These are phyloP conservation scores for Notodonta dromedarius DNA, from an alignment of 2,888 invertebrate genomes.

Conservation along the genomic window DNA sequence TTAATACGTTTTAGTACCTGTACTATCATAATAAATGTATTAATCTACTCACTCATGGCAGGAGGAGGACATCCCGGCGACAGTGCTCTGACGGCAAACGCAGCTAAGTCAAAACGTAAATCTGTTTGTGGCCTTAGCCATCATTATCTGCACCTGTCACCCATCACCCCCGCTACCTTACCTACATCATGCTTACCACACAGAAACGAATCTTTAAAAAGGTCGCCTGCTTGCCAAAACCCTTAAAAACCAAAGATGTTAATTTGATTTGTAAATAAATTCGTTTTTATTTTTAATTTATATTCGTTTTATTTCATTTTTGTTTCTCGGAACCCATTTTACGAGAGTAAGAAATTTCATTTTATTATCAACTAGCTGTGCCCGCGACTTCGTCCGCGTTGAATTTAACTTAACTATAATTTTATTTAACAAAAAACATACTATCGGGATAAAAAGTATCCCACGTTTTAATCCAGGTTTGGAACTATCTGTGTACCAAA, in stretches of 20 bases:
- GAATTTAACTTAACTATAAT: no score
- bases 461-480: no score
- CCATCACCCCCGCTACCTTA: slow-evolving; percentile 75
- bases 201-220: slow-evolving; percentile 41
- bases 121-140: slow-evolving; percentile 74
- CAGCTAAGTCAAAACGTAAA: slow-evolving; percentile 79
- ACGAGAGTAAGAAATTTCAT: slow-evolving; percentile 30
- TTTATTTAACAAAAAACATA: no score
- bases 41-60: slow-evolving; percentile 44
- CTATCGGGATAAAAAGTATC: no score
- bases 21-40: no score
- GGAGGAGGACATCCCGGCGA: slow-evolving; percentile 81
- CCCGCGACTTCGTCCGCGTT: no score
- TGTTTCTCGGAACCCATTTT: slow-evolving; percentile 36
- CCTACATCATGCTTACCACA: slow-evolving; percentile 69
- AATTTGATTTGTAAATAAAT: slow-evolving; percentile 66
- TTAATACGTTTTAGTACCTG: no score
- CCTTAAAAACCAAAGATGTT: slow-evolving; percentile 55
- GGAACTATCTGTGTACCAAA: no score
- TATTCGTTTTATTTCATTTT: slow-evolving; percentile 46
- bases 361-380: no score
- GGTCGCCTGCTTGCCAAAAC: slow-evolving; percentile 59
- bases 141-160: slow-evolving; percentile 67
- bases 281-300: slow-evolving; percentile 41
- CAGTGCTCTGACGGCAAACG: slow-evolving; percentile 73